phyloP scores from a whole-genome alignment of 2,888 invertebrate genomes.

The Drosophila atroscutellata region DNA sequence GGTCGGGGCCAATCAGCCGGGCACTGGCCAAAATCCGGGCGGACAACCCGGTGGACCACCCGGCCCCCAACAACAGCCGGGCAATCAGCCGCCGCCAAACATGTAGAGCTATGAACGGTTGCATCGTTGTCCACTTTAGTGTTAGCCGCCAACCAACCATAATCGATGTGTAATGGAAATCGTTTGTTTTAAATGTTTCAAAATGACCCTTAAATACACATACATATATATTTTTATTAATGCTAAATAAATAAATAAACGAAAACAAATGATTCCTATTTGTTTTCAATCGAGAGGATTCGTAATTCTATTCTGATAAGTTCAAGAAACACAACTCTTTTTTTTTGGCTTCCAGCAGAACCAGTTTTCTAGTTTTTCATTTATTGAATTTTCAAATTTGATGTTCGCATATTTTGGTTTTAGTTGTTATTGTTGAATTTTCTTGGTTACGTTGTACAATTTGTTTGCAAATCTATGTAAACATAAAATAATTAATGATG shows the following conservation, averaged over 20 bases:
- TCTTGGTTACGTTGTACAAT: conserved; percentile 65
- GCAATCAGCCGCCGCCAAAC: conserved; percentile 73
- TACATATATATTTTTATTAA: conserved; percentile 72
- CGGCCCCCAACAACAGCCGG: conserved; percentile 53
- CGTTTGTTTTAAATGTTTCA: conserved; percentile 56
- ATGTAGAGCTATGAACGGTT: conserved; percentile 39
- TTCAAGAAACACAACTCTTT: background rate
- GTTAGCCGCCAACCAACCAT: conserved; percentile 20
- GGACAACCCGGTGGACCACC: conserved; percentile 48
- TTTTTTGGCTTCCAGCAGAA: conserved; percentile 14
- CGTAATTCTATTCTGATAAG: background rate
- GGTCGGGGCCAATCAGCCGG: conserved; percentile 52
- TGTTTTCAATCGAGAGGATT: background rate
- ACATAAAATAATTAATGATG: conserved; percentile 46
- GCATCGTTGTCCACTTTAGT: conserved; percentile 5
- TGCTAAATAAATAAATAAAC: conserved; percentile 56
- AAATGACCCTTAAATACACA: conserved; percentile 50
- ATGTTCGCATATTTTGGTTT: conserved; percentile 29
- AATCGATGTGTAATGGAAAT: conserved; percentile 25
- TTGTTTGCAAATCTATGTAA: conserved; percentile 49
- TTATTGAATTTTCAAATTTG: conserved; percentile 65
- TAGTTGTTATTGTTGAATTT: conserved; percentile 29
- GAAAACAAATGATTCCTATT: background rate
- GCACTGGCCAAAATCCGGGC: conserved; percentile 15
- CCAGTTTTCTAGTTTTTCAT: conserved; percentile 35